Evolutionary conservation across 2,113 vertebrate genomes (phyloP).

Genomic region (Sigmodon hispidus): DNA sequence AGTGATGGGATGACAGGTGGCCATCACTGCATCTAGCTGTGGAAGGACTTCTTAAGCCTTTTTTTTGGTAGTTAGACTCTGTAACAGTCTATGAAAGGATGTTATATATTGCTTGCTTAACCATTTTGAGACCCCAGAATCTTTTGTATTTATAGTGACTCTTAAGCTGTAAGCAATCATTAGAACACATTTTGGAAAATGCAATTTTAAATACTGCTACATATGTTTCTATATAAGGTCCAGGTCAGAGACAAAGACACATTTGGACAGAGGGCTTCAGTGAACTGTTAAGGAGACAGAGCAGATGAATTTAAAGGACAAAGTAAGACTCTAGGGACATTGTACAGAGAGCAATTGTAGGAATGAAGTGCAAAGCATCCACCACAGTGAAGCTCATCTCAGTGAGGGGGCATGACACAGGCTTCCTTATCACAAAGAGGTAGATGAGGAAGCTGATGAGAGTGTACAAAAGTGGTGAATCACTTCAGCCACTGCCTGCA

Average conservation of each 20-base stretch:
- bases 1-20: not conserved
- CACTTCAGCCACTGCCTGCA: not conserved
- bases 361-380: not conserved
- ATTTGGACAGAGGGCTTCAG: not conserved
- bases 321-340: not conserved
- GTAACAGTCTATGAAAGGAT: not conserved
- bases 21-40: not conserved
- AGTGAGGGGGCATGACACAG: no score
- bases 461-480: not conserved
- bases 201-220: not conserved
- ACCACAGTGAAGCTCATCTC: not conserved
- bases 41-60: not conserved
- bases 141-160: not conserved
- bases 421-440: not conserved
- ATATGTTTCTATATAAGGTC: not conserved
- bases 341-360: not conserved
- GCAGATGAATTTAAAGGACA: not conserved
- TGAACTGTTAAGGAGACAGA: not conserved
- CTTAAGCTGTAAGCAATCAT: not conserved
- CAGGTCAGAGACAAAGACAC: not conserved
- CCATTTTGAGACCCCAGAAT: constrained; percentile 6
- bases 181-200: not conserved
- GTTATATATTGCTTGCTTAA: not conserved
- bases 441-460: not conserved
- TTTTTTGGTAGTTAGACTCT: not conserved